Base-by-base conservation (phyloP, 2,113 vertebrate species). In the Brachyistius frenatus region DNA sequence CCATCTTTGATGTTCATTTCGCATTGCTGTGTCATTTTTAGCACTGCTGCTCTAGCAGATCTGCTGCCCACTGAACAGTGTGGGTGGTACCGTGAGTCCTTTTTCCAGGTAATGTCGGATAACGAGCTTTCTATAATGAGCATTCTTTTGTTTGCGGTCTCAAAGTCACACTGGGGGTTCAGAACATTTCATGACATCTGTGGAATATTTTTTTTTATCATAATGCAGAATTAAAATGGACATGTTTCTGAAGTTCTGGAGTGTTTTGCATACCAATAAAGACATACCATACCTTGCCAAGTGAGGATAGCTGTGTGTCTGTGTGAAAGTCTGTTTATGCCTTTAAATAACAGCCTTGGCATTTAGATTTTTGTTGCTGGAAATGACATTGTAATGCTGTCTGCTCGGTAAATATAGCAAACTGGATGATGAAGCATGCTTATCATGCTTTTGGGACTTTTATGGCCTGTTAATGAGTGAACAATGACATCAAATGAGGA, bases 401-500 rank as follows among this genome's bases (percentile, higher is more conserved):
- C 61, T 47, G 71, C 32, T n/a, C 8, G 60, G 33, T 64, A 58
- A 79, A 79, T 76, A 47, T 52, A 44, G 32, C 44, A 63, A 32
- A 71, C 13, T 3, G n/a, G 32, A 3, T 63, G 49, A 52, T 61
- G 37, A 78, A 69, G 47, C 54, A 49, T 54, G 67, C 23, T 32
- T 4, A 47, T 57, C 46, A 85, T 58, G 49, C 55, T 57, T 54
- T 53, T 31, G 23, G 63, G 39, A 36, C 30, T 72, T 75, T 39
- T 33, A 30, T 46, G n/a, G n/a, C 16, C 72, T 64, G 46, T 66
- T 64, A 72, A 79, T 75, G 56, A 68, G 36, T 35, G 39, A 8
- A 53, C 77, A 73, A 69, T 47, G 46, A 39, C 64, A 70, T 75
- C 32, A 61, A 74, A 84, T 70, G 50, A 65, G 47, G 54, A 44